Evolutionary conservation across 2,888 invertebrate species (phyloP), one percentile per base, ranked within the genome.

Genomic region (Chrysotoxum bicinctum): DNA sequence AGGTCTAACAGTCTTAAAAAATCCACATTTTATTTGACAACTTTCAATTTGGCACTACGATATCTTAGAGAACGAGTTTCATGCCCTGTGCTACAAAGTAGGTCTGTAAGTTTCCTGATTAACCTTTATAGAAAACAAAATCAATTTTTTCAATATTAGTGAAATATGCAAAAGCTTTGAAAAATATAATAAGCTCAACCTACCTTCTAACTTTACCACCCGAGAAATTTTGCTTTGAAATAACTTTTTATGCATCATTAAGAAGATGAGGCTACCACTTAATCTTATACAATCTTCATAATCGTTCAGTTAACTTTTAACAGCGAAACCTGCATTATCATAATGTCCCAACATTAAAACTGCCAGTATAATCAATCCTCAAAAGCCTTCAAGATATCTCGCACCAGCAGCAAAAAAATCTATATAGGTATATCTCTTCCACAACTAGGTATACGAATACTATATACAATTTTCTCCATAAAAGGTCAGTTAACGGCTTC

Each of bases 401-500:
- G 32, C 56, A 35, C 40, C 3, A 40, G 32, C n/a, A 52, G 62
- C 75, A 58, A 79, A 19, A 35, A 58, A 6, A 54, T 69, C 72
- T 56, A 70, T 64, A 40, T 68, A 45, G 64, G 21, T 64, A 81
- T 70, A 75, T 75, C n/a, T n/a, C n/a, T n/a, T n/a, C 64, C 16
- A 35, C 21, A 70, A 69, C 48, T 56, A 19, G 10, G 16, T 32
- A 32, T 56, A 19, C 62, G 8, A 0, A 0, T 1, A 0, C 5
- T 16, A 1, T 19, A 21, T 21, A 16, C 21, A 56, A 56, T 68
- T 32, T 74, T 58, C 64, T 64, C 69, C 26, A 76, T 81, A 81
- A 76, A 76, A 66, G 16, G 70, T 56, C 73, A 73, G 68, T 82
- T 78, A 73, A 78, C 14, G 52, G 64, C 40, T 45, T 69, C 68